Evolutionary conservation across 2,888 invertebrate species (phyloP).

Genomic region (Macroteleia sp.): DNA sequence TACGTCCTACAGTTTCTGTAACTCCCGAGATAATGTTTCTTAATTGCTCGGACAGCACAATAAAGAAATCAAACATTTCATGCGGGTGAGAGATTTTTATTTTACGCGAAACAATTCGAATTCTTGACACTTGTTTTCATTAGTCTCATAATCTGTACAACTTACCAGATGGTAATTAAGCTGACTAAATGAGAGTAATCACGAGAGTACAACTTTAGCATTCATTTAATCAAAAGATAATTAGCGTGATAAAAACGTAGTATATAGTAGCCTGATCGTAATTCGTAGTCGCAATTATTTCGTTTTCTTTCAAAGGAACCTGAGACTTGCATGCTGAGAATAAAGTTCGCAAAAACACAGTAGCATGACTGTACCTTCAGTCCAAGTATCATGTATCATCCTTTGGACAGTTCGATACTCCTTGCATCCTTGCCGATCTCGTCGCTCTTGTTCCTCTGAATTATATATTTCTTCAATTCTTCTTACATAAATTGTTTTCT

Average conservation of each 20-base stretch:
- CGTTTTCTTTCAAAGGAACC: conserved; percentile 26
- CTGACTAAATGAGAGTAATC: not conserved
- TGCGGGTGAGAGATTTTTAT: conserved; percentile 27
- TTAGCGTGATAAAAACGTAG: conserved; percentile 5
- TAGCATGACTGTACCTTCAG: conserved; percentile 69
- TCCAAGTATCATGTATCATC: conserved; percentile 79
- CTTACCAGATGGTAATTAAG: not conserved
- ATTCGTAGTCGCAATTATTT: conserved; percentile 24
- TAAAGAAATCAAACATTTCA: conserved; percentile 37
- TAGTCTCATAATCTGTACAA: conserved; percentile 6
- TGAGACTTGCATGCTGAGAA: conserved; percentile 30
- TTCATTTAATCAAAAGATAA: conserved; percentile 21
- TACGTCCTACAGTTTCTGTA: conserved; percentile 30
- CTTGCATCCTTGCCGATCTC: conserved; percentile 50
- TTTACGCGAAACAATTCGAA: conserved; percentile 19
- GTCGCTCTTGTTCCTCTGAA: conserved; percentile 50
- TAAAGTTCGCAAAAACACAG: conserved; percentile 67
- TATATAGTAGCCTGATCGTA: conserved; percentile 3
- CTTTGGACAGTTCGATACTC: conserved; percentile 73
- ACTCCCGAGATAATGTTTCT: conserved; percentile 20
- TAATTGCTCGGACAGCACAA: conserved; percentile 27
- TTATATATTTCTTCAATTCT: conserved; percentile 28
- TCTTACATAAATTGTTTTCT: conserved; percentile 30
- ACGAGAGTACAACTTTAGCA: not conserved
- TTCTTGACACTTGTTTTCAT: conserved; percentile 24